phyloP scores from a whole-genome alignment of 2,113 vertebrate genomes.

The Thalassoma bifasciatum region DNA sequence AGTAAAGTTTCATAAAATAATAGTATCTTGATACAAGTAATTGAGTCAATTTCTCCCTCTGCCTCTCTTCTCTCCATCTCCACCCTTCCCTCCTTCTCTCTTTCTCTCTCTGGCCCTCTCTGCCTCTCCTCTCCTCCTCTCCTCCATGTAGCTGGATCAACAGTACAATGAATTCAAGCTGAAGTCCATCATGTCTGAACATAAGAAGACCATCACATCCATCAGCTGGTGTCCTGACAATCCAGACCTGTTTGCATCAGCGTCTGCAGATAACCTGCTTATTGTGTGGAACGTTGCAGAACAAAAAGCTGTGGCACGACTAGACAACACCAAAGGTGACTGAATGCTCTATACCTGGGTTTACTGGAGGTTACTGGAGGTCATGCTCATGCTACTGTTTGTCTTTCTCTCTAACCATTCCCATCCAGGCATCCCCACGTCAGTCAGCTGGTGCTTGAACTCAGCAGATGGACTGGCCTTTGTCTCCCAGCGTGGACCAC shows the following conservation, averaged over 20 bases:
- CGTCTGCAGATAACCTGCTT: constrained; percentile 92
- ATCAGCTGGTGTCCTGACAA: constrained; percentile 97
- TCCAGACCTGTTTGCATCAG: constrained; percentile 92
- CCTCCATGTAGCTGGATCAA: constrained; percentile 90
- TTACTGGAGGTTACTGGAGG: neutral
- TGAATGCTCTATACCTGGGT: neutral
- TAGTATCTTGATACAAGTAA: no score
- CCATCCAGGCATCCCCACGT: constrained; percentile 88
- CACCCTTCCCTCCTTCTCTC: no score
- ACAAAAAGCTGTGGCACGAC: constrained; percentile 90
- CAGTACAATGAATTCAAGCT: constrained; percentile 97
- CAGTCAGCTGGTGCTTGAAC: constrained; percentile 96
- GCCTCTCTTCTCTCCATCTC: no score
- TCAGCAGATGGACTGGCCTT: constrained; percentile 89
- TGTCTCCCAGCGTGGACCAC: constrained; percentile 91
- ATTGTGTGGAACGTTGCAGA: constrained; percentile 97
- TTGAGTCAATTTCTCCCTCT: no score
- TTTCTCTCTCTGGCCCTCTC: no score
- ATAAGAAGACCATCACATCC: constrained; percentile 98
- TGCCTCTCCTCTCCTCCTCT: constrained; percentile 7
- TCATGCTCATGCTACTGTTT: neutral
- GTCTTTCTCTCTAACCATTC: neutral
- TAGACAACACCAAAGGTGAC: constrained; percentile 95
- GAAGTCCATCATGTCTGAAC: constrained; percentile 96
- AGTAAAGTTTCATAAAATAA: no score